These are phyloP conservation scores for Muscicapa comitata DNA, from an alignment of 2,797 vertebrate genomes.

Conservation along the genomic window DNA sequence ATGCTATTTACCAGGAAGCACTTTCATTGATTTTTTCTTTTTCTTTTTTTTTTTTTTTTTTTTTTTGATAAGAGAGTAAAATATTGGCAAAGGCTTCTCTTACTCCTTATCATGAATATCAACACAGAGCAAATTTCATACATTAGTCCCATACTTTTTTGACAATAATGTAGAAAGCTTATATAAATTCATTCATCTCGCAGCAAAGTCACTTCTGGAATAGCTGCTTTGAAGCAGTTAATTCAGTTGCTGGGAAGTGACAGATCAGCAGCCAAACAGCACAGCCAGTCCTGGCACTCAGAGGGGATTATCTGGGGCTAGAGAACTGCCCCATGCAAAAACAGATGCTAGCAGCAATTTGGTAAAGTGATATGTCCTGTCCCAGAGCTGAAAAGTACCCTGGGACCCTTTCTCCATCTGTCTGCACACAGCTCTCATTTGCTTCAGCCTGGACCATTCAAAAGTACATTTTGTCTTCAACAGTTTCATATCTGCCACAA, in stretches of 20 bases:
- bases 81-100: constrained; percentile 42
- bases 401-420: background rate
- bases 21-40: constrained; percentile 5
- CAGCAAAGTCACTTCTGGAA: background rate
- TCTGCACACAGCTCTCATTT: background rate
- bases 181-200: background rate
- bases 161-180: background rate
- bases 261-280: constrained; percentile 17
- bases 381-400: background rate
- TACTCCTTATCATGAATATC: background rate
- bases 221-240: background rate
- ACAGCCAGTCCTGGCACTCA: background rate
- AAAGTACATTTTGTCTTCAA: background rate
- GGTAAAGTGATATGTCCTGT: background rate
- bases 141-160: background rate
- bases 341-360: background rate
- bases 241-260: background rate
- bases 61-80: constrained; percentile 40
- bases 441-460: background rate
- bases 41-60: constrained; percentile 14
- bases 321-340: background rate
- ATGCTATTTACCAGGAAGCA: constrained; percentile 23
- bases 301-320: background rate
- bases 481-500: background rate
- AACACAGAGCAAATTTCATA: background rate